Evolutionary conservation across 2,113 vertebrate genomes (phyloP), one percentile per base, ranked within the genome.

Genomic region (Dicerorhinus sumatrensis): DNA sequence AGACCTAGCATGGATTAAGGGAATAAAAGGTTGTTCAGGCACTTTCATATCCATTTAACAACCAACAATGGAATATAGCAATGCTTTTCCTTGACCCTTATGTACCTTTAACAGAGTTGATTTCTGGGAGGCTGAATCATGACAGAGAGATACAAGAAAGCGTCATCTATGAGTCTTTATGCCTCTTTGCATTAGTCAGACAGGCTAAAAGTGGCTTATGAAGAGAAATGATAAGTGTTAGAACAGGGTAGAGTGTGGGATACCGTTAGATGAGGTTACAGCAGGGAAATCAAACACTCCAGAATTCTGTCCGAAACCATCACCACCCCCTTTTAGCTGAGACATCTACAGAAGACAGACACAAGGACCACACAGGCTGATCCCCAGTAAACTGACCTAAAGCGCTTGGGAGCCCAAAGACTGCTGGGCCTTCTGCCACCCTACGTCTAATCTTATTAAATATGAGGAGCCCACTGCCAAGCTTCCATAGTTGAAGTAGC

Each of bases 361-460:
- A 7, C 0, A 36, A 27, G 25, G 54, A 33, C 5, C 13, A 75
- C 1, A 17, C 1, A 4, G 8, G 2, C 0, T 46, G 20, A 67
- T 39, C 73, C 69, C 14, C 25, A 7, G 39, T n/a, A 72, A 70
- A 48, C 7, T 31, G 9, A 76, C 17, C 58, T 31, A 33, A 16
- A 60, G 18, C 51, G 18, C 1, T 0, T 12, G 2, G 5, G 3
- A 84, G 31, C 56, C 39, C 5, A 23, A 60, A 89, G n/a, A 51
- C 7, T 25, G 4, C 13, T 17, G 17, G 33, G 33, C 27, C 3
- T 69, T 87, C 58, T 91, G 2, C 18, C 2, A 56, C 7, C 3
- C 62, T 5, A 33, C 58, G 20, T 11, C 6, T 20, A 70, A 2
- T 39, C 8, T 12, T n/a, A 75, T 6, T 14, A 54, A 39, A 3